Evolutionary conservation across 1,140 invertebrate genomes (phyloP), one percentile per base, ranked within the genome.

Genomic region (Lasioglossum baleicum): DNA sequence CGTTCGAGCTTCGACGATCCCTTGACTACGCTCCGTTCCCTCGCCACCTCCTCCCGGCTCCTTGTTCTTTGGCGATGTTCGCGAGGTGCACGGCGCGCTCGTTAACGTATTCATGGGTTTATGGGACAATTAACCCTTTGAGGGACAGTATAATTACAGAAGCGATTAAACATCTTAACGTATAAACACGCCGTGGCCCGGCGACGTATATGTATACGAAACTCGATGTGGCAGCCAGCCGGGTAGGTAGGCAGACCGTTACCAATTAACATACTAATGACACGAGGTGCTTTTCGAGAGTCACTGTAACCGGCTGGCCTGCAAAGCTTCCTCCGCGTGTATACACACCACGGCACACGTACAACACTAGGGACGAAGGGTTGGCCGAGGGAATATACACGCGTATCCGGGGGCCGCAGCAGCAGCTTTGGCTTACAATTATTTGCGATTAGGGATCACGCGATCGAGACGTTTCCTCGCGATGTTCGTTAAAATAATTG

Each of bases 141-240:
- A 93, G 90, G 92, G 92, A 92, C 92, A 93, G 92, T 92, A 92
- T 92, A 93, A 93, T 93, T 92, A 93, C 90, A 91, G 91, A 92
- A 92, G 91, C 92, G 92, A 93, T 93, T 93, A 93, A 93, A 92
- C 91, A 92, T 92, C 91, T 92, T 91, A 91, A 91, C 92, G 90
- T 91, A 92, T 92, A 92, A 93, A 92, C 91, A 91, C 90, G 83
- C 72, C 83, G 84, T 68, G 81, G 71, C 75, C 75, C 71, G 63
- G 80, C 51, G 73, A 81, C 78, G 80, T 87, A 80, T 85, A 80
- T 75, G 85, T 86, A 56, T 82, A 76, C 82, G 86, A 86, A 79
- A 88, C 82, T 83, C 87, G 87, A 86, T 51, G 87, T 88, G 87
- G 87, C 87, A 87, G 86, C 75, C n/a, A n/a, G n/a, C 64, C 85